These are phyloP conservation scores for Drosophila santomea DNA, from an alignment of 1,140 invertebrate species.

Conservation along the genomic window DNA sequence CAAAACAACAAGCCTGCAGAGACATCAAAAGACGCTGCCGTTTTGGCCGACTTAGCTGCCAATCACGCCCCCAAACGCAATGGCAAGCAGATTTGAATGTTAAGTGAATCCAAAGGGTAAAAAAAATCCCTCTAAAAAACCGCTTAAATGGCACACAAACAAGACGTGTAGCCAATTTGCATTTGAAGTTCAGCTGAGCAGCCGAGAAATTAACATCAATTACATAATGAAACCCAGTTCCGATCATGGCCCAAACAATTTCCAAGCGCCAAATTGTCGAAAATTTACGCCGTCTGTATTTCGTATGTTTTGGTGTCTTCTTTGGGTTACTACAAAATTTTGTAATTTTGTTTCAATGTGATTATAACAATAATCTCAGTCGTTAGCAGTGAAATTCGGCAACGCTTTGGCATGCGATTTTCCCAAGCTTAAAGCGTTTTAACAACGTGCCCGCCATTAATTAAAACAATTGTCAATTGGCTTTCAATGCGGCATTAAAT, in stretches of 20 bases:
- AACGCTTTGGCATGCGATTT: conserved; percentile 25
- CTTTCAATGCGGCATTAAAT: conserved; percentile 12
- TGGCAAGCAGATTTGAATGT: conserved; percentile 45
- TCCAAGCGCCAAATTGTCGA: conserved; percentile 29
- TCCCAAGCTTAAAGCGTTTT: background rate
- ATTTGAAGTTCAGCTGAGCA: conserved; percentile 42
- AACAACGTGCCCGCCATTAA: conserved; percentile 28
- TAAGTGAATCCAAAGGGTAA: conserved; percentile 20
- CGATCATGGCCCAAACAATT: conserved; percentile 48
- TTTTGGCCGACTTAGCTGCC: conserved; percentile 47
- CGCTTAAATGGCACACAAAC: conserved; percentile 23
- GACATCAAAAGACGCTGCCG: conserved; percentile 63
- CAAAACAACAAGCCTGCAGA: conserved; percentile 29
- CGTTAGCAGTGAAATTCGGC: conserved; percentile 32
- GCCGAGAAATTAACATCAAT: conserved; percentile 57
- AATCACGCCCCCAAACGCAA: conserved; percentile 53
- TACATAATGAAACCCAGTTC: conserved; percentile 57
- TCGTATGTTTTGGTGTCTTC: conserved; percentile 19
- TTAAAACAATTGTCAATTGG: conserved; percentile 43
- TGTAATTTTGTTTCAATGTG: conserved; percentile 24
- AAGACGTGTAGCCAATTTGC: conserved; percentile 36
- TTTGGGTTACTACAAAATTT: conserved; percentile 15
- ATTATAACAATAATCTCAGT: conserved; percentile 44
- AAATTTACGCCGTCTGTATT: conserved; percentile 44
- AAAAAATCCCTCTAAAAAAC: conserved; percentile 9